Base-by-base conservation (phyloP, 2,797 vertebrate species). In the Tokudaia tokunoshimensis region DNA sequence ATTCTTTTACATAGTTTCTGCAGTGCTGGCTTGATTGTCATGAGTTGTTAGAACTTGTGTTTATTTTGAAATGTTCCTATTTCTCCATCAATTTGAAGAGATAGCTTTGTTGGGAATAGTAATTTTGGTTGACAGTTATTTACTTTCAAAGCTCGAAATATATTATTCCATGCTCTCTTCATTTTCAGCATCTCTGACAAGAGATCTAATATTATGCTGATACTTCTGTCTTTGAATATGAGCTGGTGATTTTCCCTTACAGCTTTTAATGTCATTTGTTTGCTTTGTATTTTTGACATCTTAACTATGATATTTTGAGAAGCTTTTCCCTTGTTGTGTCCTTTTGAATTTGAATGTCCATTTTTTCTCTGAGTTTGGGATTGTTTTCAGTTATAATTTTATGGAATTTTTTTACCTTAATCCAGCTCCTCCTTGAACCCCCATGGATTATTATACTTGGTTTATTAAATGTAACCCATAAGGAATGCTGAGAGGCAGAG, bases 31-130 rank as follows among this genome's bases (percentile, higher is more conserved):
- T 84, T 65, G 59, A 65, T 65, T 84, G 26, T 84, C 82, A 47
- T 84, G 82, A 84, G 41, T 65, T 84, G 59, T 41, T 84, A 65
- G 29, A n/a, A 90, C 19, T 34, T 47, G 44, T 74, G 55, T 74
- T 83, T 72, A 26, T 37, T 79, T n/a, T 61, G 55, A 65, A 65
- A 93, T 78, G 65, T 47, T 84, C 41, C 34, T 84, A 84, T 84
- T 84, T 65, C 59, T 65, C 59, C 59, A 65, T 65, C 41, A 84
- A 84, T 84, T 84, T 65, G 34, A 84, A 84, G 59, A 65, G 41
- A 84, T 84, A 84, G 37, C 59, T 63, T 47, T 84, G 81, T 84
- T 84, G 81, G 81, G 59, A 63, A 84, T 63, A 84, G 81, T 84
- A 63, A 44, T 84, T 84, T 84, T 47, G 59, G 29, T 50, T 34